phyloP scores from a whole-genome alignment of 2,797 vertebrate species.

The Cyprinella venusta region DNA sequence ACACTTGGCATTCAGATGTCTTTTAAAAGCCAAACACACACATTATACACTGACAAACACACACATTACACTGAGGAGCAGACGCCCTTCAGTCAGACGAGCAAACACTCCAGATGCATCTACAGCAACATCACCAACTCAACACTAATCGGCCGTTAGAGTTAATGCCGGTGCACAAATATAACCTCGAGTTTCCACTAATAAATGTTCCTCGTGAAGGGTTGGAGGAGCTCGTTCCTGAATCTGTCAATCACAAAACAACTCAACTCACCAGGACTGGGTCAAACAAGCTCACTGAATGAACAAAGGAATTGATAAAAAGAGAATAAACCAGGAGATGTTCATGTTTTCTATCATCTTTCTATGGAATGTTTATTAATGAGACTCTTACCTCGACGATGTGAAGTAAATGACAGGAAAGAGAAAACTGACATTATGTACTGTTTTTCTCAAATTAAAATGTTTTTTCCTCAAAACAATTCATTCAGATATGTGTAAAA shows the following conservation, averaged over 20 bases:
- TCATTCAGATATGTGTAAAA: neutral
- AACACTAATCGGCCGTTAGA: neutral
- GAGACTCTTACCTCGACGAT: neutral
- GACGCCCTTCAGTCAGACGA: conserved; percentile 78
- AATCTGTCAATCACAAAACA: neutral
- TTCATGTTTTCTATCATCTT: neutral
- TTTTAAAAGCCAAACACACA: conserved; percentile 80
- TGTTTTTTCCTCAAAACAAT: neutral
- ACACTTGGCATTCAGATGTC: no score
- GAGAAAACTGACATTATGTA: neutral
- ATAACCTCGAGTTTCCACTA: neutral
- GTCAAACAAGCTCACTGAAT: neutral
- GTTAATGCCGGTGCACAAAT: neutral
- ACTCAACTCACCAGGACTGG: neutral
- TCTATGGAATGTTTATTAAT: neutral
- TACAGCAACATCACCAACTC: neutral
- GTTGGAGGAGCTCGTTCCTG: no score
- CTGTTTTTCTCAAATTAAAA: neutral
- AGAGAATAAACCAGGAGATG: neutral
- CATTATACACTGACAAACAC: conserved; percentile 68
- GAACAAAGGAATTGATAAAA: neutral
- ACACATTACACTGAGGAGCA: conserved; percentile 78
- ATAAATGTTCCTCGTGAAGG: neutral
- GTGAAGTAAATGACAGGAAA: neutral
- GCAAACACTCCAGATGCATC: conserved; percentile 63